phyloP scores from a whole-genome alignment of 2,888 invertebrate species.

The Hydraecia micacea region DNA sequence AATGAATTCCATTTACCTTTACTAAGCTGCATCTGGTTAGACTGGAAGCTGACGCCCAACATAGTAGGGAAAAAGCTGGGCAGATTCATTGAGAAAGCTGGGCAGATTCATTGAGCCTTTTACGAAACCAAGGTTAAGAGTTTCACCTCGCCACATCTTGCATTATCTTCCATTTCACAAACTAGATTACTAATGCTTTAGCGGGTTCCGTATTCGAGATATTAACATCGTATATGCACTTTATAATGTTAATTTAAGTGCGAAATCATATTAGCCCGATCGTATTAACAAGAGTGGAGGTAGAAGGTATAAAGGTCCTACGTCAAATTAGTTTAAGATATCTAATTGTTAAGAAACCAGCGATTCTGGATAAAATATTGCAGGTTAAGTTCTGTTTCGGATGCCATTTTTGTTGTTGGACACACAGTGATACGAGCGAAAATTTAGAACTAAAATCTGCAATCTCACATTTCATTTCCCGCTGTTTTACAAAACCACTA shows the following conservation, averaged over 20 bases:
- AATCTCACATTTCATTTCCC: too few relatives aligned
- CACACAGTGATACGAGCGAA: too few relatives aligned
- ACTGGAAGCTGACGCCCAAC: too few relatives aligned
- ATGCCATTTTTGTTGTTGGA: too few relatives aligned
- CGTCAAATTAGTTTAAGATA: neutral
- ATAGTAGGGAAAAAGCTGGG: too few relatives aligned
- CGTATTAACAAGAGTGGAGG: conserved; percentile 15
- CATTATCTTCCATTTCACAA: conserved; percentile 9
- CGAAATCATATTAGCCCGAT: neutral
- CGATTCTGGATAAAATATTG: neutral
- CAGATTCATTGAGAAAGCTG: too few relatives aligned
- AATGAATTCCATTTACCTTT: too few relatives aligned
- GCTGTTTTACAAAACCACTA: too few relatives aligned
- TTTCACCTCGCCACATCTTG: neutral
- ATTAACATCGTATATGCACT: conserved; percentile 1
- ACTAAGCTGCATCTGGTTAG: too few relatives aligned
- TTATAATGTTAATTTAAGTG: conserved; percentile 4
- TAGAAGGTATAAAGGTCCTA: neutral
- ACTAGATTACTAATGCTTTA: conserved; percentile 16
- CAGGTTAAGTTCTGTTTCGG: too few relatives aligned
- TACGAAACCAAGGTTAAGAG: neutral
- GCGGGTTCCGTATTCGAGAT: neutral
- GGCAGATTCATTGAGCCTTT: too few relatives aligned
- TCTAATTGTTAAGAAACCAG: neutral
- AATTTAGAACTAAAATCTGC: too few relatives aligned